Conservation (phyloP, 2,888 invertebrate species). For the Lasioglossum leucozonium region DNA sequence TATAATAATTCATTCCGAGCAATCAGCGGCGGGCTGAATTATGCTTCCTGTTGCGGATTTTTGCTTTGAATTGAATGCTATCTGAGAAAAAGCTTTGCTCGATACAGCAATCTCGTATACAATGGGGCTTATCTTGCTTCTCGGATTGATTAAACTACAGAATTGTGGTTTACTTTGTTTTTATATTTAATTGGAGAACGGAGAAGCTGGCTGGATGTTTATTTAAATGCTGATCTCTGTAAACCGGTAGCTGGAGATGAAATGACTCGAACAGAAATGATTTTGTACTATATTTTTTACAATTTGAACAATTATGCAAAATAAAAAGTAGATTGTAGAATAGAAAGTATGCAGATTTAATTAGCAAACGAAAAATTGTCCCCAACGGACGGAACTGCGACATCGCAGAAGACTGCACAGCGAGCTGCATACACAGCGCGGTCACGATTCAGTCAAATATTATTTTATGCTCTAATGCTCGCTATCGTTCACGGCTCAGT, state of each 20-base stretch:
- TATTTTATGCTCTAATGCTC: slow-evolving; percentile 26
- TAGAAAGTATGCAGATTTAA: not conserved
- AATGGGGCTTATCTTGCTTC: not conserved
- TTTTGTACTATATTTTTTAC: not conserved
- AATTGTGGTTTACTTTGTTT: not conserved
- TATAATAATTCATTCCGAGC: slow-evolving; percentile 22
- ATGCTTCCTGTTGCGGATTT: not conserved
- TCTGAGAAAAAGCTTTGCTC: not conserved
- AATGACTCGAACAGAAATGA: no score
- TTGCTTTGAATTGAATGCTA: not conserved
- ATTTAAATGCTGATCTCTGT: not conserved
- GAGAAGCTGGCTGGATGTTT: not conserved
- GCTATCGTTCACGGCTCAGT: slow-evolving; percentile 13
- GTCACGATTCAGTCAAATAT: slow-evolving; percentile 24
- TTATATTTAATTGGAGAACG: not conserved
- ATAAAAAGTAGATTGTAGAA: not conserved
- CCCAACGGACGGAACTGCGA: not conserved
- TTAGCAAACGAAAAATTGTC: not conserved
- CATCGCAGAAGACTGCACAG: not conserved
- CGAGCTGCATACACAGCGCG: not conserved
- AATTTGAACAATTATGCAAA: not conserved
- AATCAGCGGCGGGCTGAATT: no score
- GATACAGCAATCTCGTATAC: not conserved
- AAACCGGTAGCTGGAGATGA: no score
- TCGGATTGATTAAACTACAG: not conserved